phyloP scores from a whole-genome alignment of 2,797 vertebrate genomes.

The Saxicola maurus region DNA sequence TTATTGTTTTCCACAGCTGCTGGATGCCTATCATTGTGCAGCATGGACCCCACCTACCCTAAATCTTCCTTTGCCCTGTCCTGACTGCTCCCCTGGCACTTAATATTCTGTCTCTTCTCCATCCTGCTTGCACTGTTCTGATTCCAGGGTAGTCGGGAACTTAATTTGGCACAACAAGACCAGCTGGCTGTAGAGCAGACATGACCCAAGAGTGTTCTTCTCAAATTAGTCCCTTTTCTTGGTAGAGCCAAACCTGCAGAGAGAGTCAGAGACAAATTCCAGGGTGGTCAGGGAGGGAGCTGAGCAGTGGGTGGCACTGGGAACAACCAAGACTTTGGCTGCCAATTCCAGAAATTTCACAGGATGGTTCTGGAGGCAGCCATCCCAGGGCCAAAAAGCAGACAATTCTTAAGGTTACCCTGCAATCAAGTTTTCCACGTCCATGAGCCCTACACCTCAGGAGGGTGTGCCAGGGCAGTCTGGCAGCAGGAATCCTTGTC shows the following conservation, averaged over 20 bases:
- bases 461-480: background rate
- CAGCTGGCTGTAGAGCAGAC: background rate
- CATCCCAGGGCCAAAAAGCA: background rate
- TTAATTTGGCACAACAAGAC: background rate
- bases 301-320: background rate
- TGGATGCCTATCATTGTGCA: background rate
- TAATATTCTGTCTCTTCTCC: background rate
- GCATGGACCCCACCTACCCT: background rate
- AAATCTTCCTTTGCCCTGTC: background rate
- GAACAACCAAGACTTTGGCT: background rate
- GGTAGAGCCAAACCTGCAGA: background rate
- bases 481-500: constrained; percentile 13
- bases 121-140: background rate
- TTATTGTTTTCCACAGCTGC: constrained; percentile 21
- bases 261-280: background rate
- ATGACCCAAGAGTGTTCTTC: background rate
- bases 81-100: background rate
- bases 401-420: background rate
- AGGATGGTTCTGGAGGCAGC: background rate
- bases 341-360: background rate
- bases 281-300: background rate
- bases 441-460: background rate
- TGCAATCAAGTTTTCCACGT: background rate
- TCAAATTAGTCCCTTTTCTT: background rate
- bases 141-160: background rate